Base-by-base conservation (phyloP, 2,113 vertebrate genomes). In the Strigops habroptila region DNA sequence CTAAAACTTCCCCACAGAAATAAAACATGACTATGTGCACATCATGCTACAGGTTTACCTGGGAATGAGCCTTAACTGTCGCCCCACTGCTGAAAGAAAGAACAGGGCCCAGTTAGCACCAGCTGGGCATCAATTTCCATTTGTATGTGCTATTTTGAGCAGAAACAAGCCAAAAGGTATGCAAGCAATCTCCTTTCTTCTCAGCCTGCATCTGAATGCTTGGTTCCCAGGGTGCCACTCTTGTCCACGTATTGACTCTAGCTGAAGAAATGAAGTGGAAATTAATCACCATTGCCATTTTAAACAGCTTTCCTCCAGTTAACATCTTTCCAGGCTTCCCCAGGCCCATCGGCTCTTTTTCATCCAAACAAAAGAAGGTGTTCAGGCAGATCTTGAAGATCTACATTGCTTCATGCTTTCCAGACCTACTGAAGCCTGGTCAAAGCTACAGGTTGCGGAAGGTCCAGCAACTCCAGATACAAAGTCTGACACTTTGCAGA, bases 251-350 rank as follows among this genome's bases (percentile, higher is more conserved):
- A 77, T 33, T 82, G 84, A 77, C 75, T 85, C 33, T 6, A 63
- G 43, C 82, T 80, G 51, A 69, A 90, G 64, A 96, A 96, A 93
- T 30, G 16, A 82, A 90, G 63, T 65, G 85, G 67, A 93, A 94
- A 95, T 77, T 49, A 82, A 91, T 76, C 84, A 79, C 46, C 43
- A 5, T 3, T 46, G 71, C 75, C 76, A 86, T 94, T 90, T 83
- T 33, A 41, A 93, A 93, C 49, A 55, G 63, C 31, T 46, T 88
- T 63, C 31, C 43, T 80, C 60, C 53, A 74, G 70, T 82, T 53
- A 37, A 30, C 0, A 3, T 23, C n/a, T 30, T 82, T 55, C 67
- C 83, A 93, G 41, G 46, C 60, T 88, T 91, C 27, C 78, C 33
- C 30, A 76, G 21, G 52, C 21, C 19, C 53, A 39, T 30, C 59